phyloP scores from a whole-genome alignment of 2,888 invertebrate genomes.

The Mythimna pallens region DNA sequence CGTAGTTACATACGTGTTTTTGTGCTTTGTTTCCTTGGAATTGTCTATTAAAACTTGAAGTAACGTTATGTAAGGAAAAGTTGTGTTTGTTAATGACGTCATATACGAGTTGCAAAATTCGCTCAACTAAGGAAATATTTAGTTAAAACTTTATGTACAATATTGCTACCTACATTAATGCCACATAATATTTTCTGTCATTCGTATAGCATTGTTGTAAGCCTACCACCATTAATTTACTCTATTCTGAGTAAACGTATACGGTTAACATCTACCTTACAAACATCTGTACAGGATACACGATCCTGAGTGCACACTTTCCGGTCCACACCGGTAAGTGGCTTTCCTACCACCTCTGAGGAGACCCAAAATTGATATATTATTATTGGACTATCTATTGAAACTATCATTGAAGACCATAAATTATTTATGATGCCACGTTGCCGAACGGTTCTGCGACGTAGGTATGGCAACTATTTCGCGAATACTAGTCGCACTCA shows the following conservation, averaged over 20 bases:
- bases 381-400: too few relatives aligned
- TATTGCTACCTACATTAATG: background rate
- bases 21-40: slow-evolving; percentile 16
- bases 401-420: background rate
- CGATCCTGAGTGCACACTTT: slow-evolving; percentile 13
- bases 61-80: slow-evolving; percentile 3
- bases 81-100: background rate
- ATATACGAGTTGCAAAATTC: background rate
- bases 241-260: too few relatives aligned
- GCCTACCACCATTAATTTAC: too few relatives aligned
- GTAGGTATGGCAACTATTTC: too few relatives aligned
- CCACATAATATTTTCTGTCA: background rate
- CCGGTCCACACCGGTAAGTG: slow-evolving; percentile 18
- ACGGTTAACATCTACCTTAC: too few relatives aligned
- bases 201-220: background rate
- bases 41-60: background rate
- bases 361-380: background rate
- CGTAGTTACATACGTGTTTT: background rate
- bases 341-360: too few relatives aligned
- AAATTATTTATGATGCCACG: too few relatives aligned
- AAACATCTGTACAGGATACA: background rate
- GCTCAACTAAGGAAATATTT: background rate
- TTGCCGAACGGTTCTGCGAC: too few relatives aligned
- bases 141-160: background rate
- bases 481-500: too few relatives aligned